Percentiles rank a stretch among this genome's conserved stretches.
Conservation (phyloP, 2,888 invertebrate genomes). For the Acrobasis consociella region DNA sequence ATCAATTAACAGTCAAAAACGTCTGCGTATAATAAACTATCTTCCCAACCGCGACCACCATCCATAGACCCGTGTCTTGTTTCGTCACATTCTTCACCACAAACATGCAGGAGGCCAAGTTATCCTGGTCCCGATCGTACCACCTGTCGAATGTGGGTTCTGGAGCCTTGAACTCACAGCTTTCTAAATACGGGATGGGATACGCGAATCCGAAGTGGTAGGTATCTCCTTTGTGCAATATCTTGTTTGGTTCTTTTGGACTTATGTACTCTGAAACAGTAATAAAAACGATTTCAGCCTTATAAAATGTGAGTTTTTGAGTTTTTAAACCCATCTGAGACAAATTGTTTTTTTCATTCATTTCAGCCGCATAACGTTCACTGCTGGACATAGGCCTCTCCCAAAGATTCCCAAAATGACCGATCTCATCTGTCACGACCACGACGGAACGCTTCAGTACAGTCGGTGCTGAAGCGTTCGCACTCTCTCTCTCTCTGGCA, state of each 20-base stretch:
- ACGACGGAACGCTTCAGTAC: no score
- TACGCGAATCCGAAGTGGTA: constrained; percentile 56
- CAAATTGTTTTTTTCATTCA: no score
- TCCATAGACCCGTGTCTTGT: constrained; percentile 58
- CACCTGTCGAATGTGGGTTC: constrained; percentile 54
- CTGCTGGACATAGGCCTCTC: no score
- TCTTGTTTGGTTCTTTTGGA: constrained; percentile 30
- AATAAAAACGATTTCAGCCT: not conserved
- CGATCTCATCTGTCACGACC: no score
- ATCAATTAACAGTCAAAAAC: constrained; percentile 30
- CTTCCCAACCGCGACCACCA: constrained; percentile 57
- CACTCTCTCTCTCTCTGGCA: no score
- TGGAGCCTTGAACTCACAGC: constrained; percentile 59
- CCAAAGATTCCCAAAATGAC: no score
- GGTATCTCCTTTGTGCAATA: constrained; percentile 44
- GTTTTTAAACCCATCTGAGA: no score
- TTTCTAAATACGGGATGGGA: constrained; percentile 48
- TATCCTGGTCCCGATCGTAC: constrained; percentile 43
- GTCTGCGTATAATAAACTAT: constrained; percentile 52
- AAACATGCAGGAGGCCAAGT: constrained; percentile 52
- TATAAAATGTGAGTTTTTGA: no score
- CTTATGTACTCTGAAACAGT: constrained; percentile 55
- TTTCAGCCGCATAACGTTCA: no score
- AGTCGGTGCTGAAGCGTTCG: no score
- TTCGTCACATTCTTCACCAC: constrained; percentile 52